Evolutionary conservation across 2,888 invertebrate species (phyloP).

Genomic region (Cataglyphis rosenhaueri): DNA sequence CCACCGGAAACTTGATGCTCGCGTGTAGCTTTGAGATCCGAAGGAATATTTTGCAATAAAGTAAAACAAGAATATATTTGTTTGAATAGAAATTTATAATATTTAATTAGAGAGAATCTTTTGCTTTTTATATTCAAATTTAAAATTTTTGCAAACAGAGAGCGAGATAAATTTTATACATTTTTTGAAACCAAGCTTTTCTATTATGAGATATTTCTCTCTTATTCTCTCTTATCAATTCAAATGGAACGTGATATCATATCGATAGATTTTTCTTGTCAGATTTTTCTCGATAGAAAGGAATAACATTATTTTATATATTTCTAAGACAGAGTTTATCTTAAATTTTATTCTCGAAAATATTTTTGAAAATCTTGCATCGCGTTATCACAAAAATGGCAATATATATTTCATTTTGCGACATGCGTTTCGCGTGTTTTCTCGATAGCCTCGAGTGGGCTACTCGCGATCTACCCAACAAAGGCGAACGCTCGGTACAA

Average conservation of each 20-base stretch:
- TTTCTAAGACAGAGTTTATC: not conserved
- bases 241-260: not conserved
- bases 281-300: not conserved
- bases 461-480: conserved; percentile 39
- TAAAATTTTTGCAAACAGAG: not conserved
- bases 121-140: not conserved
- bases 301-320: not conserved
- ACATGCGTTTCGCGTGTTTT: conserved; percentile 24
- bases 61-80: not conserved
- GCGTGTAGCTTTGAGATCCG: conserved; percentile 19
- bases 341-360: not conserved
- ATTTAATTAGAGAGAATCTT: not conserved
- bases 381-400: conserved; percentile 4
- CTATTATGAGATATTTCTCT: not conserved
- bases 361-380: not conserved
- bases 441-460: conserved; percentile 39
- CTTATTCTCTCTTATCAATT: not conserved
- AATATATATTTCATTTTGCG: conserved; percentile 28
- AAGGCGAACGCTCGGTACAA: conserved; percentile 40
- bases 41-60: not conserved
- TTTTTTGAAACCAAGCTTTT: not conserved
- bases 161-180: not conserved
- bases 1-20: not conserved
- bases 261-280: not conserved
- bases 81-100: not conserved